Conservation (phyloP, 2,888 invertebrate species). For the Leptopilina myrica region DNA sequence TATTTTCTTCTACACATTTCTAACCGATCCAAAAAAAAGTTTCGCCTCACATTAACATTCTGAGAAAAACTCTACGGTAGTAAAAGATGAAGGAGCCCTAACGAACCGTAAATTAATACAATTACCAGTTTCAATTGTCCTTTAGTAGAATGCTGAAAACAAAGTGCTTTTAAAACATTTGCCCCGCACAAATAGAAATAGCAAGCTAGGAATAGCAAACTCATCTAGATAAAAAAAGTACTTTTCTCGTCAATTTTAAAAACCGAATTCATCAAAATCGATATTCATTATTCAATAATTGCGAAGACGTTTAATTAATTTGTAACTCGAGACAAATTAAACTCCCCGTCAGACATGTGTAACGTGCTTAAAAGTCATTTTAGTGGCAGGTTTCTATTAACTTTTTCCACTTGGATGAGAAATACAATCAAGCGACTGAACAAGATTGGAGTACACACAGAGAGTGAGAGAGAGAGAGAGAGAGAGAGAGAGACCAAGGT, state of each 20-base stretch:
- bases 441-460: conserved; percentile 11
- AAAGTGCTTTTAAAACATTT: conserved; percentile 6
- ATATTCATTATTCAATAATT: too few relatives aligned
- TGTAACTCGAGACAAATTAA: not conserved
- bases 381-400: not conserved
- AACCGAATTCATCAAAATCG: too few relatives aligned
- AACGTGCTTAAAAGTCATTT: conserved; percentile 2
- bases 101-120: not conserved
- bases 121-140: conserved; percentile 2
- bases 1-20: too few relatives aligned
- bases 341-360: not conserved
- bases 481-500: conserved; percentile 26
- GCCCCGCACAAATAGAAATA: not conserved
- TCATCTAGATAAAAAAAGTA: not conserved
- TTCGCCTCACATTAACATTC: too few relatives aligned
- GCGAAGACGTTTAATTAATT: too few relatives aligned
- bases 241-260: too few relatives aligned
- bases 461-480: not conserved
- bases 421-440: conserved; percentile 19
- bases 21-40: too few relatives aligned
- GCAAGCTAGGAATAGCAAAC: not conserved
- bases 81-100: not conserved
- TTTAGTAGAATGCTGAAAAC: not conserved
- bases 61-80: too few relatives aligned
- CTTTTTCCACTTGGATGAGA: conserved; percentile 12